phyloP scores from a whole-genome alignment of 2,113 vertebrate genomes.

The Eubucco bourcierii region DNA sequence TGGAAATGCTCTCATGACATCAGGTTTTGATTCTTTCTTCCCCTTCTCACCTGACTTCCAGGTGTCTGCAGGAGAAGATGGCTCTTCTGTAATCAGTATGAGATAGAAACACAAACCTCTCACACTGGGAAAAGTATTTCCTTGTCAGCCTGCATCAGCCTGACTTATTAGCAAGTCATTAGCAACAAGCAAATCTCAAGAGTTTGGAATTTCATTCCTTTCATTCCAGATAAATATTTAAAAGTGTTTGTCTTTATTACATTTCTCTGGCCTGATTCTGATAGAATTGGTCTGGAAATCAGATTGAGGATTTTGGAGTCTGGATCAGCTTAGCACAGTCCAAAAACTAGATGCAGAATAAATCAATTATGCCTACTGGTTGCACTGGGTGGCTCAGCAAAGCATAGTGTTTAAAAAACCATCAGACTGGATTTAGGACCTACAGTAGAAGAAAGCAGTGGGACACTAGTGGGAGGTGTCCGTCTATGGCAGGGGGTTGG shows the following conservation, averaged over 20 bases:
- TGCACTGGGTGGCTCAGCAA: neutral
- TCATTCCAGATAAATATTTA: slow-evolving; percentile 33
- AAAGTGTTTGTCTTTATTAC: slow-evolving; percentile 16
- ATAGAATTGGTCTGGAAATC: slow-evolving; percentile 20
- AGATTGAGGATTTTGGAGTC: neutral
- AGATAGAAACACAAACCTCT: neutral
- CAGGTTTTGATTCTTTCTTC: neutral
- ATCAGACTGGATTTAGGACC: neutral
- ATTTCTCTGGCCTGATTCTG: slow-evolving; percentile 5
- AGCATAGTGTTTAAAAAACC: neutral
- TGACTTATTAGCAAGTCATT: slow-evolving; percentile 10
- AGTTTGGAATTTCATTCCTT: neutral
- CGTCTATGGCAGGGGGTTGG: too few relatives aligned
- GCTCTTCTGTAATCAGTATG: neutral
- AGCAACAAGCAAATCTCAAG: slow-evolving; percentile 4
- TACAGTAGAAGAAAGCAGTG: neutral
- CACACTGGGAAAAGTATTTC: neutral
- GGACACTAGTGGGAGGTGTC: too few relatives aligned
- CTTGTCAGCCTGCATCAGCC: neutral
- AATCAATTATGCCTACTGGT: neutral
- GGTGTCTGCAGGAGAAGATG: neutral
- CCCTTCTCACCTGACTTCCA: neutral
- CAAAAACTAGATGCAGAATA: neutral
- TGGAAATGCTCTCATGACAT: neutral
- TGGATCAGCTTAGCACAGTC: neutral